A percentile compares a stretch with the other conserved stretches of the same genome.
Evolutionary conservation across 2,797 vertebrate genomes (phyloP).

Genomic region (Argentina silus): DNA sequence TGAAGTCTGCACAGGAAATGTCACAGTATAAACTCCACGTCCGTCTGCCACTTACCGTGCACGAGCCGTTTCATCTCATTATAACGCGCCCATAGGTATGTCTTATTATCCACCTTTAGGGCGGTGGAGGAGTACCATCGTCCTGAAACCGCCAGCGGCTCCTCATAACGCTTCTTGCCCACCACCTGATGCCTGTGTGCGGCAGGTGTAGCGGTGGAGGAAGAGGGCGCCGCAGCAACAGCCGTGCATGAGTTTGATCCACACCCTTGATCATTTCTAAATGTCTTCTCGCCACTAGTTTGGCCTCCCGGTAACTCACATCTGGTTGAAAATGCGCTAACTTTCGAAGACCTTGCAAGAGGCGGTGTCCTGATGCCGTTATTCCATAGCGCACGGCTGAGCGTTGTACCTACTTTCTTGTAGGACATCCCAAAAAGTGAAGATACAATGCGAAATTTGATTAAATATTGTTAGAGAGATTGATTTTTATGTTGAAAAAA

Average conservation of each 20-base stretch:
- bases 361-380: constrained; percentile 45
- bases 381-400: constrained; percentile 64
- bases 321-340: constrained; percentile 48
- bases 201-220: constrained; percentile 22
- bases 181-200: constrained; percentile 44
- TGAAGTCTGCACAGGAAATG: background rate
- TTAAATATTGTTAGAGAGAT: background rate
- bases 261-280: constrained; percentile 36
- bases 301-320: constrained; percentile 29
- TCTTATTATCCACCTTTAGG: constrained; percentile 56
- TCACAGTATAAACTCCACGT: background rate
- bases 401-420: constrained; percentile 40
- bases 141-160: constrained; percentile 51
- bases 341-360: constrained; percentile 16
- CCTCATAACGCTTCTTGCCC: constrained; percentile 57
- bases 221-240: background rate
- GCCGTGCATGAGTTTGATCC: constrained; percentile 19
- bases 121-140: constrained; percentile 62
- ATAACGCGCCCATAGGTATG: constrained; percentile 74
- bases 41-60: constrained; percentile 68
- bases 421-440: constrained; percentile 62
- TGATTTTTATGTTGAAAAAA: background rate
- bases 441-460: background rate
- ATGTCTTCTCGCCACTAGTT: constrained; percentile 27
- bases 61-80: constrained; percentile 74